phyloP scores from a whole-genome alignment of 1,140 invertebrate genomes.

The Ceratosolen fusciceps region DNA sequence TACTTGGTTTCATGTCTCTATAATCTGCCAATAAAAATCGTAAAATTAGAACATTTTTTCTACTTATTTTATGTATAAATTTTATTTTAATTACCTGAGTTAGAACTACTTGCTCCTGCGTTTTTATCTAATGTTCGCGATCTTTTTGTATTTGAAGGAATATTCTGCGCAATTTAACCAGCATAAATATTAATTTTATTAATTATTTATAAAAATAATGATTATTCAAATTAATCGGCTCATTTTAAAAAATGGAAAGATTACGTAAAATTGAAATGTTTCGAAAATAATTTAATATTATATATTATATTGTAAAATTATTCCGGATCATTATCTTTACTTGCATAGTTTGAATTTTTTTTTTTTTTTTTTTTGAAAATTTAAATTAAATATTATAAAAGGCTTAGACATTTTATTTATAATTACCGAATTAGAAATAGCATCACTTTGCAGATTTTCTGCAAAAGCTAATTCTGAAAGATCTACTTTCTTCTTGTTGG shows the following conservation, averaged over 20 bases:
- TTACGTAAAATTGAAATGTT: no score
- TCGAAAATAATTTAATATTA: no score
- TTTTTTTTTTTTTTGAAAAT: no score
- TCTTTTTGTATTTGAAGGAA: conserved; percentile 49
- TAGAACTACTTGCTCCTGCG: conserved; percentile 34
- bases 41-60: background rate
- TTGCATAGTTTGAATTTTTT: no score
- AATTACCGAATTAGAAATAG: conserved; percentile 48
- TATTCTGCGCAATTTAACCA: conserved; percentile 42
- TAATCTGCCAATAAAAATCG: conserved; percentile 47
- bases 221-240: background rate
- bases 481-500: conserved; percentile 9
- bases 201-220: background rate
- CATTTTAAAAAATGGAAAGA: no score
- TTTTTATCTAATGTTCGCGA: conserved; percentile 38
- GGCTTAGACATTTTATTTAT: background rate
- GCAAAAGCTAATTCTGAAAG: conserved; percentile 3
- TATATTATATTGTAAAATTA: no score
- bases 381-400: background rate
- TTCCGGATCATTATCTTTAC: no score
- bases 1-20: conserved; percentile 55
- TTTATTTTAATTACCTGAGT: conserved; percentile 38
- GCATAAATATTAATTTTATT: background rate
- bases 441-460: conserved; percentile 42
- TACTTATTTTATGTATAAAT: background rate